phyloP scores from a whole-genome alignment of 2,113 vertebrate genomes.

The Plecturocebus donacophilus region DNA sequence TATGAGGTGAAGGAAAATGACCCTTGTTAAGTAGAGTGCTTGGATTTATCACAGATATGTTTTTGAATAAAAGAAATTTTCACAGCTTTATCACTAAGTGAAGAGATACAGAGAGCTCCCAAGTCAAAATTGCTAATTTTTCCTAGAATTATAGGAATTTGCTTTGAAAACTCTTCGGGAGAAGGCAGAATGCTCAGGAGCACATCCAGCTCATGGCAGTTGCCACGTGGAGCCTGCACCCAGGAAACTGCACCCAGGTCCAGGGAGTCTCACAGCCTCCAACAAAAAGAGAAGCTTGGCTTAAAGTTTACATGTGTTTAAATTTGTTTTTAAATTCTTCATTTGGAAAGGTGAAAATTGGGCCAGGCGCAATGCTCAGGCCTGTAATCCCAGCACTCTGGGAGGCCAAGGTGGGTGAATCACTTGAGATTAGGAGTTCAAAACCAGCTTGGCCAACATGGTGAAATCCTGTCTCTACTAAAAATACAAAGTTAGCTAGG shows the following conservation, averaged over 20 bases:
- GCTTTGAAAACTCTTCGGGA: slow-evolving; percentile 72
- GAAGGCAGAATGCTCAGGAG: slow-evolving; percentile 72
- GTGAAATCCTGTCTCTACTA: too few species aligned
- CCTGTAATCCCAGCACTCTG: background rate
- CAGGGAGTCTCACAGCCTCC: slow-evolving; percentile 67
- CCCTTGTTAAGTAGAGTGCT: background rate
- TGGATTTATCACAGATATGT: background rate
- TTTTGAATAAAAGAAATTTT: background rate
- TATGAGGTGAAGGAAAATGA: background rate
- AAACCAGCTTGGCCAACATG: background rate
- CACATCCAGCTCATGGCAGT: slow-evolving; percentile 64
- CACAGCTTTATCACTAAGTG: background rate
- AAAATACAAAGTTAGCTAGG: too few species aligned
- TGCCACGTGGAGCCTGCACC: slow-evolving; percentile 65
- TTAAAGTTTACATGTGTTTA: slow-evolving; percentile 73
- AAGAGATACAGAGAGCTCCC: slow-evolving; percentile 56
- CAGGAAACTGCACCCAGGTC: slow-evolving; percentile 35
- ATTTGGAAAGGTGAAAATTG: slow-evolving; percentile 66
- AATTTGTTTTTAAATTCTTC: slow-evolving; percentile 56
- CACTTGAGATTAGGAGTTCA: background rate
- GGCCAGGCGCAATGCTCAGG: background rate
- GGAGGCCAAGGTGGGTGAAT: background rate
- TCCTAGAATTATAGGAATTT: slow-evolving; percentile 58
- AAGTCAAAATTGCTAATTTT: slow-evolving; percentile 68
- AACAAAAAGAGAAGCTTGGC: slow-evolving; percentile 55